Conservation (phyloP, 2,113 vertebrate genomes). For the Osmerus eperlanus region DNA sequence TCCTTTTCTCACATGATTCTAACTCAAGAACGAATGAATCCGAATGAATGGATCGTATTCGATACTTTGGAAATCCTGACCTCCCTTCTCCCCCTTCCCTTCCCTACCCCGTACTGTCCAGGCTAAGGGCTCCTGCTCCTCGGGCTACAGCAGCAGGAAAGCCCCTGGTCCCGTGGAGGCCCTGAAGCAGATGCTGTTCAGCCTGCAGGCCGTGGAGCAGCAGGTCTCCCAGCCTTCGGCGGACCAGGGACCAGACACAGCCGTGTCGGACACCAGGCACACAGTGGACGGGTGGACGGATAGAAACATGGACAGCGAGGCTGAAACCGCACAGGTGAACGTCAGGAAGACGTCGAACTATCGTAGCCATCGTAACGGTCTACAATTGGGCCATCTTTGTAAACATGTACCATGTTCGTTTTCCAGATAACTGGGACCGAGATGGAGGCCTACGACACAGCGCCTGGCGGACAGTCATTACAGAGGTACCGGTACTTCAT, state of each 20-base stretch:
- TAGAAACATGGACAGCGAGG: too few species aligned
- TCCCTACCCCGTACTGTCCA: constrained; percentile 7
- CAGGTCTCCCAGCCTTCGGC: constrained; percentile 45
- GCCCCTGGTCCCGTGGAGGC: constrained; percentile 80
- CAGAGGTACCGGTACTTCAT: constrained; percentile 71
- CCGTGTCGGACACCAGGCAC: too few species aligned
- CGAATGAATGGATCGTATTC: background rate
- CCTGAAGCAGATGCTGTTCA: constrained; percentile 78
- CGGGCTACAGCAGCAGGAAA: constrained; percentile 52
- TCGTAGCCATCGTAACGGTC: too few species aligned
- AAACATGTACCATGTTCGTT: background rate
- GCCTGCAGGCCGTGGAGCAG: constrained; percentile 75
- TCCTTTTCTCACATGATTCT: too few species aligned
- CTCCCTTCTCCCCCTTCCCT: background rate
- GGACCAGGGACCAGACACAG: constrained; percentile 31
- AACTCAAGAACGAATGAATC: background rate
- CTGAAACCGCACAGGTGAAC: too few species aligned
- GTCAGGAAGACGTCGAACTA: too few species aligned
- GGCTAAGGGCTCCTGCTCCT: constrained; percentile 35
- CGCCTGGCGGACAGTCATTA: constrained; percentile 68
- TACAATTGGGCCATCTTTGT: too few species aligned
- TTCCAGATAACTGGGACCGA: constrained; percentile 51
- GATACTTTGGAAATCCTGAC: background rate
- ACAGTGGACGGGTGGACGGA: too few species aligned
- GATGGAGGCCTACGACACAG: constrained; percentile 45